Base-by-base conservation (phyloP, 92 coral and sea anemone genomes). In the Zoanthus sansibaricus region DNA sequence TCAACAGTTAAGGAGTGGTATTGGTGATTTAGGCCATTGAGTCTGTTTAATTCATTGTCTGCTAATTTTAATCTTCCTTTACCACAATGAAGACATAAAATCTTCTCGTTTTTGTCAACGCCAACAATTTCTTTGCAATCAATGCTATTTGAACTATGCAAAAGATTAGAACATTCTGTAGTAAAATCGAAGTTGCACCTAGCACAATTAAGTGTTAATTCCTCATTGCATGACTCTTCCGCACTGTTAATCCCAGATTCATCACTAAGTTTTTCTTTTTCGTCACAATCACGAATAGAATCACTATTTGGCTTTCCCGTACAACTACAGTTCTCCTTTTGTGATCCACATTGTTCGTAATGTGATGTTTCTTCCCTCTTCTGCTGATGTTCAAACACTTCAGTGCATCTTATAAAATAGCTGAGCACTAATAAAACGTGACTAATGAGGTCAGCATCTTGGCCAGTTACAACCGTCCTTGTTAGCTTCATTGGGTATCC, bases 401-500 rank as follows among this genome's bases (percentile, higher is more conserved):
- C 99, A 16, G 97, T 95, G 83, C 99, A 97, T 86, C 99, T 90
- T 21, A 97, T 97, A 45, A 97, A 97, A 85, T 97, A 97, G 76
- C 98, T 93, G 46, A 97, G 86, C 44, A 95, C 89, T 46, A 91
- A 83, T 7, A 97, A 76, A 61, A 97, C 61, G 62, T 92, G 89
- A 8, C 89, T 88, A 21, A 95, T 94, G 58, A 97, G 93, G 33
- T 91, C 88, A 46, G 92, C 64, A 69, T 97, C 90, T 77, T 93
- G 90, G 51, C 99, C 99, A 68, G 90, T 70, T 5, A 97, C 91
- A 14, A 97, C 87, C 30, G 99, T 97, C 83, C 95, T 90, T 74
- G 98, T 93, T 42, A 93, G 91, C 82, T 91, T 89, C 17, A 95
- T 77, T 0, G 99, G 99, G 45, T 59, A 93, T 49, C 99, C 99